These are phyloP conservation scores for Taphrorychus bicolor DNA, from an alignment of 2,888 invertebrate species.

Conservation along the genomic window DNA sequence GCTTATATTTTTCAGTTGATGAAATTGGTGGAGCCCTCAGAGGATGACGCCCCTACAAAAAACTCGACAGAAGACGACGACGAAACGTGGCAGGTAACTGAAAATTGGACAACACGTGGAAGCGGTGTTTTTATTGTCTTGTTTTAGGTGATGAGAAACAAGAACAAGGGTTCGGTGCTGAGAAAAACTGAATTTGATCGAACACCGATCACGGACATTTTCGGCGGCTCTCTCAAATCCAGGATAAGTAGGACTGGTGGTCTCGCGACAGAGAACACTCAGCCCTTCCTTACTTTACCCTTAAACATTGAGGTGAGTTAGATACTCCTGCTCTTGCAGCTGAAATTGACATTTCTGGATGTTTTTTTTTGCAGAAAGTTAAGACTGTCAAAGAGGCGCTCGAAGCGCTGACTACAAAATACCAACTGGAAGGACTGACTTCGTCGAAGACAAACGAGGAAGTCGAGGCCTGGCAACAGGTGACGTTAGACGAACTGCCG, in stretches of 20 bases:
- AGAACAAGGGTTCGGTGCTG: constrained; percentile 88
- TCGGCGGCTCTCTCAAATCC: constrained; percentile 89
- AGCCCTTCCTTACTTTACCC: constrained; percentile 95
- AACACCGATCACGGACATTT: constrained; percentile 92
- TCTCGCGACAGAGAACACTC: constrained; percentile 87
- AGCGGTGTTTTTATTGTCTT: not conserved
- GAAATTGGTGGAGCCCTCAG: constrained; percentile 58
- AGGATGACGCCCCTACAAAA: constrained; percentile 47
- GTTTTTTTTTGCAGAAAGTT: constrained; percentile 68
- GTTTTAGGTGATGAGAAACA: constrained; percentile 78
- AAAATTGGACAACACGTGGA: not conserved
- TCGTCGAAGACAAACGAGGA: constrained; percentile 81
- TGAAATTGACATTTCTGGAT: no score
- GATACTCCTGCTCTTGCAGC: no score
- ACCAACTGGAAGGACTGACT: constrained; percentile 86
- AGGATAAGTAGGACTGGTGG: constrained; percentile 77
- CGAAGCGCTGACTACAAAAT: constrained; percentile 84
- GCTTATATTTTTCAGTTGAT: constrained; percentile 59
- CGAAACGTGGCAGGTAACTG: constrained; percentile 73
- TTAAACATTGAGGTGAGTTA: constrained; percentile 89
- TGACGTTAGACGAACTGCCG: constrained; percentile 88
- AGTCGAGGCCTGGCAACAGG: constrained; percentile 89
- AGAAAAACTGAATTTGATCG: constrained; percentile 81
- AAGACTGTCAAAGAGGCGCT: constrained; percentile 86
- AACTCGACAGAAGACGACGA: constrained; percentile 56